Evolutionary conservation across 2,113 vertebrate species (phyloP).

Genomic region (Thunnus maccoyii): DNA sequence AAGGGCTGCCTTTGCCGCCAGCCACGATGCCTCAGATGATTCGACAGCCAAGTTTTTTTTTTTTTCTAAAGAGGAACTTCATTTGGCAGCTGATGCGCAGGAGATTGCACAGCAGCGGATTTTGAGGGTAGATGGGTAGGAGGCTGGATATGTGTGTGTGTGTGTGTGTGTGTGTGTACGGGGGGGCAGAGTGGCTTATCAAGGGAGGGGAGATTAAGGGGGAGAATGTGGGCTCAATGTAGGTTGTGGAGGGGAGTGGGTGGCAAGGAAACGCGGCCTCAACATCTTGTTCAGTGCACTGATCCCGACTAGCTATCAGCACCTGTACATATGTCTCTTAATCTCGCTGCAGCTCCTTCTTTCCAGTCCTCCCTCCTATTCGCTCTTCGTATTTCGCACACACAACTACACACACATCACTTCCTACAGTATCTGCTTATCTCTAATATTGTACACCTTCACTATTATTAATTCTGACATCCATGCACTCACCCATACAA

Average conservation of each 20-base stretch:
- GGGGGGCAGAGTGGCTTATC: slow-evolving; percentile 55
- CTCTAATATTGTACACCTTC: slow-evolving; percentile 36
- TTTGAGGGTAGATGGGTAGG: slow-evolving; percentile 64
- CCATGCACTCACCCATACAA: neutral
- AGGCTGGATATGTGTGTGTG: slow-evolving; percentile 39
- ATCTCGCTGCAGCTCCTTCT: slow-evolving; percentile 46
- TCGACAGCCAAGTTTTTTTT: slow-evolving; percentile 60
- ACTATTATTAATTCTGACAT: slow-evolving; percentile 13
- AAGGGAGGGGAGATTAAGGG: slow-evolving; percentile 47
- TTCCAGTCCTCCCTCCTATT: slow-evolving; percentile 6
- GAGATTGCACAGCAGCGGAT: slow-evolving; percentile 76
- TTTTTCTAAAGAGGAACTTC: slow-evolving; percentile 81
- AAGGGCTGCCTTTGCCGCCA: slow-evolving; percentile 71
- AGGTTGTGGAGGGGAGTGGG: slow-evolving; percentile 43
- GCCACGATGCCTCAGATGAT: slow-evolving; percentile 64
- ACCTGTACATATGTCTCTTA: slow-evolving; percentile 65
- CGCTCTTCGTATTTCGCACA: slow-evolving; percentile 1
- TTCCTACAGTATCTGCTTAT: slow-evolving; percentile 14
- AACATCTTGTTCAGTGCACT: slow-evolving; percentile 63
- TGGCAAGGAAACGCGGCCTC: slow-evolving; percentile 49
- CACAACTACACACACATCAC: slow-evolving; percentile 14
- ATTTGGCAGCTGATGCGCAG: slow-evolving; percentile 83
- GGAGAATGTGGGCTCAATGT: slow-evolving; percentile 33
- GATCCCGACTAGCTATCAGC: slow-evolving; percentile 62
- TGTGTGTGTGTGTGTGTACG: slow-evolving; percentile 6